phyloP scores from a whole-genome alignment of 2,888 invertebrate species.

The Drosophila putrida region DNA sequence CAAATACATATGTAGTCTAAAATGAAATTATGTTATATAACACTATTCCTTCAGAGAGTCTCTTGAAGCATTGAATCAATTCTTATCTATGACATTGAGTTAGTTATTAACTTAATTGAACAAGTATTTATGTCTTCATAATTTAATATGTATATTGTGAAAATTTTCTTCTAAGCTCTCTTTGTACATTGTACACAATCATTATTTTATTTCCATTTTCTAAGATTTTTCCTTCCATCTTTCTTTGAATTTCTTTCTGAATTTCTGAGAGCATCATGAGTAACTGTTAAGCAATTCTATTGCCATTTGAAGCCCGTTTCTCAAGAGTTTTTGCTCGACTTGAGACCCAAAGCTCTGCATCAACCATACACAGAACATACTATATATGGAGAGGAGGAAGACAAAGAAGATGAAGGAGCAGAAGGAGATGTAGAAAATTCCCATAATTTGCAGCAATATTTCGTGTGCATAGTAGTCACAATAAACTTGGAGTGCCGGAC shows the following conservation, averaged over 20 bases:
- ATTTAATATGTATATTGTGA: not conserved
- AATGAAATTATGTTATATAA: too few species aligned
- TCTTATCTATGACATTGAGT: too few species aligned
- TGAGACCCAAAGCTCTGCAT: conserved; percentile 34
- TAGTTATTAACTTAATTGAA: too few species aligned
- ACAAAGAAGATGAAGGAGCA: not conserved
- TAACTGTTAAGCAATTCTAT: conserved; percentile 23
- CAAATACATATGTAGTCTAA: too few species aligned
- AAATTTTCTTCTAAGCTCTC: not conserved
- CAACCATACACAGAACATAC: conserved; percentile 11
- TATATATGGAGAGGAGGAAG: not conserved
- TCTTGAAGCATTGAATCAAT: too few species aligned
- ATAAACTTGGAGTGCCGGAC: conserved; percentile 47
- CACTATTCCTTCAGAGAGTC: too few species aligned
- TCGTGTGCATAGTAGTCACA: conserved; percentile 60
- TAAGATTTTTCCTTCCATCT: not conserved
- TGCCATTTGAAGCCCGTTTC: conserved; percentile 15
- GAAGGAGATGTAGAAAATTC: conserved; percentile 20
- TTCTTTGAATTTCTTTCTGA: not conserved
- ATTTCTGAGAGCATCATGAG: conserved; percentile 11
- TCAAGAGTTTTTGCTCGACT: conserved; percentile 22
- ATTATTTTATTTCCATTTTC: not conserved
- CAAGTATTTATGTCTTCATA: not conserved
- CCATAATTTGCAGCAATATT: conserved; percentile 58
- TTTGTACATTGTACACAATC: not conserved